A percentile compares a stretch with the other conserved stretches of the same genome.
These are phyloP conservation scores for Characodon lateralis DNA, from an alignment of 2,797 vertebrate genomes.

Conservation along the genomic window DNA sequence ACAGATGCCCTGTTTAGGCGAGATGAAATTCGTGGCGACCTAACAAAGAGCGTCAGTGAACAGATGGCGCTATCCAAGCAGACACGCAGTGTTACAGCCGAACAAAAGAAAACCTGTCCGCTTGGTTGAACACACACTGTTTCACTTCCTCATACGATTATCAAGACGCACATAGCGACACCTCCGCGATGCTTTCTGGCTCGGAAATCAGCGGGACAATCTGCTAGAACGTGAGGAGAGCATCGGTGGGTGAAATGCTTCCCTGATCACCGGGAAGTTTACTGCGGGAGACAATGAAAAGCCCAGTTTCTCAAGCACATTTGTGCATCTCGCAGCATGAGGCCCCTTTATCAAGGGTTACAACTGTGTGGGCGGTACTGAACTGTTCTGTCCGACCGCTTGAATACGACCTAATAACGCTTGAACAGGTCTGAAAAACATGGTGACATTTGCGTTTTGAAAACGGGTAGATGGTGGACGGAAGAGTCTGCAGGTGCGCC, in stretches of 20 bases:
- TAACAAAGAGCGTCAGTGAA: constrained; percentile 44
- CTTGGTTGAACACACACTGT: constrained; percentile 41
- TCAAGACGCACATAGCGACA: neutral
- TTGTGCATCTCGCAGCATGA: constrained; percentile 30
- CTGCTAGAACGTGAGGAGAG: neutral
- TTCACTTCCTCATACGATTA: constrained; percentile 68
- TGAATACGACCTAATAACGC: constrained; percentile 31
- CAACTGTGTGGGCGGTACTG: constrained; percentile 45
- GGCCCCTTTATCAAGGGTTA: constrained; percentile 54
- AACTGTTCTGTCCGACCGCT: neutral
- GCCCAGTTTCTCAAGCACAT: neutral
- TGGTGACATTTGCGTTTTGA: neutral
- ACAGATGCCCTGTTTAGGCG: neutral
- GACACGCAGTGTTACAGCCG: constrained; percentile 10
- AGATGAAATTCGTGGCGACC: neutral
- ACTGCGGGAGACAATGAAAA: neutral
- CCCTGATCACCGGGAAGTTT: constrained; percentile 8
- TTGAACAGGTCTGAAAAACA: constrained; percentile 1
- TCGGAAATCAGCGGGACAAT: no score
- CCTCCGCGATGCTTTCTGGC: neutral
- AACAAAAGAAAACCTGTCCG: constrained; percentile 58
- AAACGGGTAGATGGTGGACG: neutral
- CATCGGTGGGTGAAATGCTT: neutral
- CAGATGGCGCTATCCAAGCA: constrained; percentile 52
- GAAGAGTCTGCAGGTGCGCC: neutral